A percentile compares a stretch with the other conserved stretches of the same genome.
phyloP scores from a whole-genome alignment of 2,797 vertebrate genomes.

The Thamnophis elegans region DNA sequence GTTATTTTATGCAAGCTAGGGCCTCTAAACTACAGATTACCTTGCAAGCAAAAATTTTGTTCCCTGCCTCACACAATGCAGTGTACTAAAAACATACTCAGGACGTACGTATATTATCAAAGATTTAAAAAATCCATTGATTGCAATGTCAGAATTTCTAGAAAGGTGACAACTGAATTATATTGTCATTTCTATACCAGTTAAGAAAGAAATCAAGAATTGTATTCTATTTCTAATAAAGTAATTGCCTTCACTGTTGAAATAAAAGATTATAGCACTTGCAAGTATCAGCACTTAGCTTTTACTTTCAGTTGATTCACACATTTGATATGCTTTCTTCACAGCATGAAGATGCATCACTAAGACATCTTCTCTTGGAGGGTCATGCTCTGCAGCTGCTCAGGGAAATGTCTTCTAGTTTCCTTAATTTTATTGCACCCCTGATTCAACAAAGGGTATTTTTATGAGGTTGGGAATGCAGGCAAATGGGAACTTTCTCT shows the following conservation, averaged over 20 bases:
- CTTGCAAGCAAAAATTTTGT: background rate
- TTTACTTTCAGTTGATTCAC: slow-evolving; percentile 1
- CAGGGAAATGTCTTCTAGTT: background rate
- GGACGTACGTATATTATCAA: background rate
- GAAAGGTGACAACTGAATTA: background rate
- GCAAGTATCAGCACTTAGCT: background rate
- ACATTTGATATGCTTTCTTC: background rate
- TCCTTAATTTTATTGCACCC: slow-evolving; percentile 20
- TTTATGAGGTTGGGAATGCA: background rate
- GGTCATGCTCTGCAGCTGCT: slow-evolving; percentile 11
- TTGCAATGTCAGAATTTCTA: background rate
- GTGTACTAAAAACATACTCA: background rate
- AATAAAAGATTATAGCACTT: background rate
- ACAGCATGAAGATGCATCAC: background rate
- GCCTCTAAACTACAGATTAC: background rate
- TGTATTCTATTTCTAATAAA: background rate
- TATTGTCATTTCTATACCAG: background rate
- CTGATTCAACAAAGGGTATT: slow-evolving; percentile 8
- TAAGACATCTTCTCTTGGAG: background rate
- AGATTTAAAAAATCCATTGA: background rate
- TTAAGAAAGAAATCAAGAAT: background rate
- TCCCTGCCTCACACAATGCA: background rate
- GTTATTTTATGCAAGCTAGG: background rate
- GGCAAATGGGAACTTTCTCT: slow-evolving; percentile 4
- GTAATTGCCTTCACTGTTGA: background rate